Evolutionary conservation across 2,888 invertebrate genomes (phyloP), one percentile per base, ranked within the genome.

Genomic region (Iselma pallidipennis): DNA sequence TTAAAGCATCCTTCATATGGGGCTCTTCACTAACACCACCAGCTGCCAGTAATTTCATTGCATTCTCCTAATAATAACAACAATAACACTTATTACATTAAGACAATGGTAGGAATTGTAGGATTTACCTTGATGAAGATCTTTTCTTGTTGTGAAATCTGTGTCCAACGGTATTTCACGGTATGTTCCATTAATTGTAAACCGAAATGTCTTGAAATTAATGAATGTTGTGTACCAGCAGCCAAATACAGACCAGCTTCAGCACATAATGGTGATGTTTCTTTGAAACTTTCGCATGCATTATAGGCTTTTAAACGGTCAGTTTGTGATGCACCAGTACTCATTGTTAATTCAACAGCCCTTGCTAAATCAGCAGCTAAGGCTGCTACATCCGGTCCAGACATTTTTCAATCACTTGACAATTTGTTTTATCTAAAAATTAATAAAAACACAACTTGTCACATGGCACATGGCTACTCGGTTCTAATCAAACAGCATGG

Each of bases 161-260:
- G 90, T 62, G 92, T 93, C 97, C 96, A 97, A 62, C 93, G 87
- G 76, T 94, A 96, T 83, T 95, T 96, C 26, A 96, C 91, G 55
- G 92, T 93, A 76, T 96, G 92, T 79, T 97, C 96, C 87, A 98
- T 91, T 0, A 97, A 82, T 74, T 96, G 96, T 0, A 97, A 83
- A 0, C 96, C 97, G 83, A 96, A 95, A 78, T 96, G 96, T 58
- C 94, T 88, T 0, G 94, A 91, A 59, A 92, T 88, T 33, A 91
- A 87, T 7, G 91, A 90, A 75, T 90, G 89, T 66, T 91, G 89
- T 25, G 85, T 85, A 48, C 88, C 89, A 69, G 90, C 90, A 48
- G 94, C 91, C 68, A 96, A 80, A 68, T 89, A 87, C 1, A 95
- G 82, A 0, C 96, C 96, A 69, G 92, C 94, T 78, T 94, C 92